phyloP scores from a whole-genome alignment of 2,113 vertebrate species.

The Sciurus niger region DNA sequence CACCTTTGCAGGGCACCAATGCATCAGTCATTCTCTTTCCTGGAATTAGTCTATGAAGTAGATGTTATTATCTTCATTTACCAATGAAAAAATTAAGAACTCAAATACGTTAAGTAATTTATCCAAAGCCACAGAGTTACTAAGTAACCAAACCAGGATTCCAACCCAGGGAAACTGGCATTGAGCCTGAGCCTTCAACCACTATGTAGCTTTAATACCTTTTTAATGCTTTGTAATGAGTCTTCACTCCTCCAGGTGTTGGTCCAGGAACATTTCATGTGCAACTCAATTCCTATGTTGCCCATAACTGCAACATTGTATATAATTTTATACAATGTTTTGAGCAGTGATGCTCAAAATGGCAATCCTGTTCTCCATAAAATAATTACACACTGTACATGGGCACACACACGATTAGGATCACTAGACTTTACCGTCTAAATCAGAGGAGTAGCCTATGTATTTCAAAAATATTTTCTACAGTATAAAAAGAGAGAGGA shows the following conservation, averaged over 20 bases:
- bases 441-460: not conserved
- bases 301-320: not conserved
- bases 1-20: not conserved
- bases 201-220: not conserved
- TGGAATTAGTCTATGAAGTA: constrained; percentile 20
- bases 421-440: not conserved
- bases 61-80: constrained; percentile 9
- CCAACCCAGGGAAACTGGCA: not conserved
- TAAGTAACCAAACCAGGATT: constrained; percentile 23
- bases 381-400: not conserved
- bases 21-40: not conserved
- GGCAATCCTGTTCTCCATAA: not conserved
- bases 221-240: not conserved
- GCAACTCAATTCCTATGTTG: not conserved
- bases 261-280: not conserved
- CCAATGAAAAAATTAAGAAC: constrained; percentile 26
- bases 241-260: not conserved
- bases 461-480: constrained; percentile 39
- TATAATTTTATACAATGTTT: not conserved
- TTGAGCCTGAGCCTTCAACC: constrained; percentile 7
- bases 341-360: constrained; percentile 32
- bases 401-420: not conserved
- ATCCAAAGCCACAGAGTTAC: not conserved
- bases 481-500: not conserved
- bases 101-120: constrained; percentile 50